Conservation (phyloP, 2,797 vertebrate species). For the Melanotaenia maccullochi region DNA sequence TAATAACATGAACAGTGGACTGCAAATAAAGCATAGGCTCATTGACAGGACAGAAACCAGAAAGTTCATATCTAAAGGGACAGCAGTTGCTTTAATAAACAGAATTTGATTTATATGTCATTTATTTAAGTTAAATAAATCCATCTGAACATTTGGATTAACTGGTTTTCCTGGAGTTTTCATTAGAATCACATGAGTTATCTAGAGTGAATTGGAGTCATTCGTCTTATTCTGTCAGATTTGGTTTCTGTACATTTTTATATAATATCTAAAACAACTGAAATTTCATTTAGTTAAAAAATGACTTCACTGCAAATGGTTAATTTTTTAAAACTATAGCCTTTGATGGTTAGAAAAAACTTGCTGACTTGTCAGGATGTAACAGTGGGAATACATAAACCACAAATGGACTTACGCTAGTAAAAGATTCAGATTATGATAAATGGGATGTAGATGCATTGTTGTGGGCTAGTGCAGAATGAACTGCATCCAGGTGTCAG, state of each 20-base stretch:
- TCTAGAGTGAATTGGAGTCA: not conserved
- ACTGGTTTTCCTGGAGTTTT: conserved; percentile 18
- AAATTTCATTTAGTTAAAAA: not conserved
- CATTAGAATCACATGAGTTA: not conserved
- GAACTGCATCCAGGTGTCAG: conserved; percentile 80
- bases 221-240: conserved; percentile 1
- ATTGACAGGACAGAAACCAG: conserved; percentile 44
- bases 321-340: not conserved
- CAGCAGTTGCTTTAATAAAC: conserved; percentile 26
- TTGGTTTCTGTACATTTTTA: not conserved
- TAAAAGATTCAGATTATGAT: conserved; percentile 34
- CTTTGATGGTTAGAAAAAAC: not conserved
- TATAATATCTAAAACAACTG: not conserved
- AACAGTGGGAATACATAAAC: conserved; percentile 9
- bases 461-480: conserved; percentile 22
- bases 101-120: conserved; percentile 6
- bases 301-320: not conserved
- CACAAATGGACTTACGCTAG: conserved; percentile 8
- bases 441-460: conserved; percentile 40
- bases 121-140: not conserved
- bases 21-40: conserved; percentile 58
- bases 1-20: conserved; percentile 54
- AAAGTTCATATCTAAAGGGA: conserved; percentile 16
- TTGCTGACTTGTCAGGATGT: conserved; percentile 1
- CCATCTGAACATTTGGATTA: not conserved